Evolutionary conservation across 2,888 invertebrate species (phyloP).

Genomic region (Branchipolynoe longqiensis): DNA sequence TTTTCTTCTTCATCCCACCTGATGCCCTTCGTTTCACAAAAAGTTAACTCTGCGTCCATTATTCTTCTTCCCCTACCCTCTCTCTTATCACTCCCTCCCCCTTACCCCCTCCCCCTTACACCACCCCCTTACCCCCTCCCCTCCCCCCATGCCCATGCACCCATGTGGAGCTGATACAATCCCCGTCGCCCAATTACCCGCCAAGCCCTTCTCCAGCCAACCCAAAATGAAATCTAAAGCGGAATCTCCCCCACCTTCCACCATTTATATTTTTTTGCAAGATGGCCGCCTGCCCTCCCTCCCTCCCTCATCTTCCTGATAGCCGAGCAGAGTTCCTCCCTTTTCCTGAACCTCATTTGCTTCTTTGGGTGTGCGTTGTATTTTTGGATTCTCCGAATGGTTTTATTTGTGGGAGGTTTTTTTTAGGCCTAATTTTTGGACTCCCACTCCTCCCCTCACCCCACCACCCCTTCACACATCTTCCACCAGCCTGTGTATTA

Average conservation of each 20-base stretch:
- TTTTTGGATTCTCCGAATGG: background rate
- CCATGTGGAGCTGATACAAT: slow-evolving; percentile 8
- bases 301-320: background rate
- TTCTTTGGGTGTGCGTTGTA: slow-evolving; percentile 20
- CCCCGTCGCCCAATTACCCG: slow-evolving; percentile 28
- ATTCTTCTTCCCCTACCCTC: background rate
- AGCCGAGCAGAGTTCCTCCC: background rate
- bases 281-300: background rate
- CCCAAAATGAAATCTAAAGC: slow-evolving; percentile 10
- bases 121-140: background rate
- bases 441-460: background rate
- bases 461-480: no score
- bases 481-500: no score
- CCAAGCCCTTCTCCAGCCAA: background rate
- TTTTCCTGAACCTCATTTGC: background rate
- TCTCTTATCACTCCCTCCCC: background rate
- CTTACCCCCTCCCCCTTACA: background rate
- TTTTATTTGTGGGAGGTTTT: background rate
- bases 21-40: background rate
- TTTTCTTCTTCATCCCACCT: background rate
- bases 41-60: background rate
- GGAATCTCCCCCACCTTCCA: background rate
- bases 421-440: slow-evolving; percentile 12
- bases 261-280: background rate
- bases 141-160: background rate